Evolutionary conservation across 2,888 invertebrate species (phyloP).

Genomic region (Zygothrica quintamaculata): DNA sequence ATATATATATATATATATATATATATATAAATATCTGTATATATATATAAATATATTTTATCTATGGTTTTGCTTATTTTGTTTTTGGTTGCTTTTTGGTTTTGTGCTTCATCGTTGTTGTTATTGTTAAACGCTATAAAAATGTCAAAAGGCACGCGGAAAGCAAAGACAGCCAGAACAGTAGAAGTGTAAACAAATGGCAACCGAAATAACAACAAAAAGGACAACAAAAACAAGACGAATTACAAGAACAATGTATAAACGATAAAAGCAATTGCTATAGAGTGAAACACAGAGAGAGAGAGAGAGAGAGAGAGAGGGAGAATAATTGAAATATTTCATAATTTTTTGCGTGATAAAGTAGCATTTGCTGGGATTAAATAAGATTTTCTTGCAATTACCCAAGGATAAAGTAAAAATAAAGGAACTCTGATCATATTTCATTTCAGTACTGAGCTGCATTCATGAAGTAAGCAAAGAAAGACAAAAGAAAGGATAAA

Average conservation of each 20-base stretch:
- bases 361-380: slow-evolving; percentile 81
- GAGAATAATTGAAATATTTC: slow-evolving; percentile 74
- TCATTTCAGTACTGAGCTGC: slow-evolving; percentile 9
- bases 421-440: slow-evolving; percentile 1
- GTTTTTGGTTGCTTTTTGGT: slow-evolving; percentile 14
- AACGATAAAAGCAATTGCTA: slow-evolving; percentile 58
- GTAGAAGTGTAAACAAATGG: slow-evolving; percentile 69
- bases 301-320: too few species aligned
- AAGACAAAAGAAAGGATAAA: slow-evolving; percentile 13
- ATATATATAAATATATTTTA: background rate
- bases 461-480: slow-evolving; percentile 29
- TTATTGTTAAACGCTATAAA: slow-evolving; percentile 31
- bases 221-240: slow-evolving; percentile 21
- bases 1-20: slow-evolving; percentile 1
- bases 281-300: too few species aligned
- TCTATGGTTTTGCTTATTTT: slow-evolving; percentile 8
- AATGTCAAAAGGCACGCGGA: slow-evolving; percentile 68
- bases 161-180: slow-evolving; percentile 28
- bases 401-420: slow-evolving; percentile 47
- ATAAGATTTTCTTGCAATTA: slow-evolving; percentile 82
- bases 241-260: slow-evolving; percentile 18
- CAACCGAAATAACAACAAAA: slow-evolving; percentile 41
- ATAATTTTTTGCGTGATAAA: slow-evolving; percentile 82
- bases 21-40: background rate
- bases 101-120: slow-evolving; percentile 21